Conservation (phyloP, 1,140 invertebrate species). For the Drosophila kepulauana region DNA sequence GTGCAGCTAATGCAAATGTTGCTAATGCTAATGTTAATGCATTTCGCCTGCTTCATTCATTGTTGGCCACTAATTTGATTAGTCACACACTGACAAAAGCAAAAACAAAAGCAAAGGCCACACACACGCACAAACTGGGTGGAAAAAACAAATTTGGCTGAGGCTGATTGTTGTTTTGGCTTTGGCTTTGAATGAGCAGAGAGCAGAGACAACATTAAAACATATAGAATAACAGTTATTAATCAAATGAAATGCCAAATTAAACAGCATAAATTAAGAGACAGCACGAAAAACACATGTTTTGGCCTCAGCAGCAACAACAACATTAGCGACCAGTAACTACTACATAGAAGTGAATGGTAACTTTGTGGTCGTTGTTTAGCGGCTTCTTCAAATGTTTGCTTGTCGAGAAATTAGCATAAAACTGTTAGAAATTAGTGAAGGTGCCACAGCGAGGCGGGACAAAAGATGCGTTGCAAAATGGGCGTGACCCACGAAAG, state of each 20-base stretch:
- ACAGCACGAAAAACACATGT: constrained; percentile 52
- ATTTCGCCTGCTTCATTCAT: neutral
- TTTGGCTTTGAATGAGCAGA: constrained; percentile 4
- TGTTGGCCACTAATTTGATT: constrained; percentile 63
- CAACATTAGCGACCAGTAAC: constrained; percentile 27
- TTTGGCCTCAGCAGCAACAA: constrained; percentile 16
- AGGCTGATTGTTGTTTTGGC: neutral
- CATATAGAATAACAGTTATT: constrained; percentile 55
- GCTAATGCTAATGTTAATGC: constrained; percentile 31
- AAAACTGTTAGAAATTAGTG: constrained; percentile 73
- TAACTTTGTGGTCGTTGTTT: constrained; percentile 15
- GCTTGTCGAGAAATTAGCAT: constrained; percentile 69
- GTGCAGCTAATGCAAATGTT: constrained; percentile 8
- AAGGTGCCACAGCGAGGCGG: constrained; percentile 15
- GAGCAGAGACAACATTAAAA: constrained; percentile 30
- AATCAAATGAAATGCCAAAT: constrained; percentile 72
- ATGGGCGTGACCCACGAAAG: constrained; percentile 13
- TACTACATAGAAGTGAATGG: constrained; percentile 31
- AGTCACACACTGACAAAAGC: constrained; percentile 43
- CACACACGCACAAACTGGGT: constrained; percentile 3
- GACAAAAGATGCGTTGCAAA: constrained; percentile 17
- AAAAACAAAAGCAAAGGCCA: constrained; percentile 12
- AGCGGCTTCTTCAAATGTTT: constrained; percentile 53
- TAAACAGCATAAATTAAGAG: constrained; percentile 71
- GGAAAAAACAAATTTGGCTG: constrained; percentile 7